Evolutionary conservation across 2,113 vertebrate species (phyloP).

Genomic region (Coregonus clupeaformis): DNA sequence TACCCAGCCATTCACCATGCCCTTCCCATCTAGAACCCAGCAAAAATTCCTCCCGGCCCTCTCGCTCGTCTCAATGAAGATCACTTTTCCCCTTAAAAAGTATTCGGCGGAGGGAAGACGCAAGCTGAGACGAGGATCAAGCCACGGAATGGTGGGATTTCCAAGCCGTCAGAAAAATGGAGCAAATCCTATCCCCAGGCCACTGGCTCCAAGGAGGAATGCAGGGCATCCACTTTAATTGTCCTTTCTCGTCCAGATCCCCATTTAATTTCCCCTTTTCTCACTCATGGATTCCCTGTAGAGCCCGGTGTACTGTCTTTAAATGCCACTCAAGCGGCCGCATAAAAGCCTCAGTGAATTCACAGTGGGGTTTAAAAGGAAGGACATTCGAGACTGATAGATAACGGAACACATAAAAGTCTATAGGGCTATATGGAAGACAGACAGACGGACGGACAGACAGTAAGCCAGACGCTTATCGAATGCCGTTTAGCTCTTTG

Average conservation of each 20-base stretch:
- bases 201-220: constrained; percentile 65
- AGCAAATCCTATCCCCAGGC: constrained; percentile 65
- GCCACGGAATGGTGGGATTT: constrained; percentile 48
- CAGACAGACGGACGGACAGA: constrained; percentile 32
- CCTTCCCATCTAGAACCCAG: too few relatives aligned
- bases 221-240: constrained; percentile 61
- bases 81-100: constrained; percentile 38
- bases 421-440: constrained; percentile 49
- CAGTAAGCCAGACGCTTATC: background rate
- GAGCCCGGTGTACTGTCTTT: constrained; percentile 51
- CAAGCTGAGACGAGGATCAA: constrained; percentile 55
- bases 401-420: constrained; percentile 60
- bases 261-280: constrained; percentile 64
- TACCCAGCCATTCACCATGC: too few relatives aligned
- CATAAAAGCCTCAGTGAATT: constrained; percentile 43
- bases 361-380: constrained; percentile 34
- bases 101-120: constrained; percentile 44
- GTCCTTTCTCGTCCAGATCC: constrained; percentile 29
- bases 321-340: constrained; percentile 44
- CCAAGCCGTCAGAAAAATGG: constrained; percentile 59
- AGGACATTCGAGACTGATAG: constrained; percentile 42
- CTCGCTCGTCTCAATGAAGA: constrained; percentile 32
- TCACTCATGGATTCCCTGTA: constrained; percentile 56
- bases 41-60: background rate
- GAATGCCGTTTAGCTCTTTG: too few relatives aligned